Base-by-base conservation (phyloP, 2,888 invertebrate genomes). In the Cheilosia variabilis region DNA sequence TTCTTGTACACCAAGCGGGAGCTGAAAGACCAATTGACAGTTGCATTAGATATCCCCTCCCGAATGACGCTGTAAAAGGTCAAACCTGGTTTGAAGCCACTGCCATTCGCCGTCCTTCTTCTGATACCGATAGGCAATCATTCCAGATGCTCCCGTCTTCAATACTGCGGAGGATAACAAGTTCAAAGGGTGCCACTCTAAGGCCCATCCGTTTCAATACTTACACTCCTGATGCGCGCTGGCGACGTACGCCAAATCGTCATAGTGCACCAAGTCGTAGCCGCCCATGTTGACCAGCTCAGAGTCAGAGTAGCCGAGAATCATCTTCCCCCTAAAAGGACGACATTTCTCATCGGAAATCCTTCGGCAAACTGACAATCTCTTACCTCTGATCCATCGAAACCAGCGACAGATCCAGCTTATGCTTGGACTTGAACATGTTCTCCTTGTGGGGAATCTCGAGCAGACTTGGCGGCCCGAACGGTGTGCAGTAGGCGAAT, bases 351-450 rank as follows among this genome's bases (percentile, higher is more conserved):
- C 24, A 3, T n/a, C 13, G 1, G 24, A 27, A 52, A 24, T 4
- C 24, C 6, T 15, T 15, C 4, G 24, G 5, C 15, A 15, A 5
- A 5, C 3, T 22, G n/a, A 22, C 4, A 5, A 47, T 24, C 17
- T 7, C 78, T 72, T 90, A 97, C 96, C 97, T 95, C 93, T 97
- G 98, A 93, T 99, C 99, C 98, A 99, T 98, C 53, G 98, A 98
- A 88, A 99, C 97, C 88, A 99, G 95, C 86, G 97, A 96, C 78
- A 99, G 95, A 93, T 99, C 99, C 89, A 99, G 94, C 92, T 99
- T 98, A 94, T 99, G 99, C 93, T 99, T 99, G 92, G 98, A 98
- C 93, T 99, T 99, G 94, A 99, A 98, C 96, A 99, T 99, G 89
- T 99, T 97, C 93, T 99, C 99, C 92, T 99, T 98, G 91, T 99